Evolutionary conservation across 2,888 invertebrate species (phyloP).

Genomic region (Leptopilina drosophilae): DNA sequence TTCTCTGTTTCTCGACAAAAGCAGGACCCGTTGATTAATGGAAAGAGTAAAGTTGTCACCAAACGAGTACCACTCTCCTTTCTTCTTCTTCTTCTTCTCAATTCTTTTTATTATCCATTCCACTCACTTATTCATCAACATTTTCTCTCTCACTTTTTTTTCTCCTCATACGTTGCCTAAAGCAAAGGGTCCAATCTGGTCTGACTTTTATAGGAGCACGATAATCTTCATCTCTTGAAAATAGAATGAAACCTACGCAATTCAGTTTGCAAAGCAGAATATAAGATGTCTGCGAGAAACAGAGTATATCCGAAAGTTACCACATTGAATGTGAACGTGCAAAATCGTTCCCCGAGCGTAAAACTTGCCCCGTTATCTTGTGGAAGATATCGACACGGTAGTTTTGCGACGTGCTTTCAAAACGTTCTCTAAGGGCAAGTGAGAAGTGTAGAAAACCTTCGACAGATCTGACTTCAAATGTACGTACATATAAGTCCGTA

Average conservation of each 20-base stretch:
- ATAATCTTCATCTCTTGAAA: conserved; percentile 57
- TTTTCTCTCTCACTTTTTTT: neutral
- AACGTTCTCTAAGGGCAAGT: conserved; percentile 34
- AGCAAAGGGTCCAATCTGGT: conserved; percentile 52
- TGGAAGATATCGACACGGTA: conserved; percentile 27
- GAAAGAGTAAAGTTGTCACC: conserved; percentile 70
- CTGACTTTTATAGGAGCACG: conserved; percentile 61
- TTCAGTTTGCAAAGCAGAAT: conserved; percentile 16
- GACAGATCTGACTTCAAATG: conserved; percentile 13
- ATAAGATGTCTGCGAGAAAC: neutral
- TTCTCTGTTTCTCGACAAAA: conserved; percentile 64
- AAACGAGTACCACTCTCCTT: conserved; percentile 53
- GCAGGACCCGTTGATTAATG: conserved; percentile 72
- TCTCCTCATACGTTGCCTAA: conserved; percentile 5
- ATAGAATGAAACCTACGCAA: conserved; percentile 14
- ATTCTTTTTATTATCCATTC: neutral
- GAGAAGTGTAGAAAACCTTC: conserved; percentile 18
- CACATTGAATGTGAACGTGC: conserved; percentile 36
- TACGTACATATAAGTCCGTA: neutral
- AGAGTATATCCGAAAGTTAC: conserved; percentile 33
- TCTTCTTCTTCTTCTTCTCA: neutral
- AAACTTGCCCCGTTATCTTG: conserved; percentile 45
- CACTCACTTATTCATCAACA: neutral
- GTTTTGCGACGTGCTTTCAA: conserved; percentile 35
- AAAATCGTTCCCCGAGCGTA: conserved; percentile 38